A percentile compares a stretch with the other conserved stretches of the same genome.
Conservation (phyloP, 2,113 vertebrate species). For the Sceloporus undulatus region DNA sequence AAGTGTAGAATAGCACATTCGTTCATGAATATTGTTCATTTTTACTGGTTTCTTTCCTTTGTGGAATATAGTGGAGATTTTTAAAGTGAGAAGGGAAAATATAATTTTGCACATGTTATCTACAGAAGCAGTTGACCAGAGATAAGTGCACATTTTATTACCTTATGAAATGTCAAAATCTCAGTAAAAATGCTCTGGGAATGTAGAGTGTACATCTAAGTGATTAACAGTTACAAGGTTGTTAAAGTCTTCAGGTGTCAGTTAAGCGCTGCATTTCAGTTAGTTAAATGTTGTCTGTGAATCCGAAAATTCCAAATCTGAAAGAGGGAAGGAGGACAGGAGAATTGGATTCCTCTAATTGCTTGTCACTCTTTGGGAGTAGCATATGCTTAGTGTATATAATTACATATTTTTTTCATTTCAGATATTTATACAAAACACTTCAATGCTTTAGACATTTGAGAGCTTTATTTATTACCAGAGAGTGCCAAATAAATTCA, state of each 20-base stretch:
- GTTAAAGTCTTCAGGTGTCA: constrained; percentile 28
- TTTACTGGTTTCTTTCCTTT: constrained; percentile 54
- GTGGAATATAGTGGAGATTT: constrained; percentile 44
- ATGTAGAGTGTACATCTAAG: constrained; percentile 43
- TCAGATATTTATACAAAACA: constrained; percentile 62
- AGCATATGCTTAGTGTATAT: constrained; percentile 37
- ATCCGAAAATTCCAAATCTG: constrained; percentile 16
- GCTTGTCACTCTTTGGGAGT: constrained; percentile 23
- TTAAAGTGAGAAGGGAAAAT: constrained; percentile 35
- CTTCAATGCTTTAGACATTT: constrained; percentile 44
- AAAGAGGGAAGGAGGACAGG: not conserved
- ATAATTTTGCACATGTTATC: constrained; percentile 46
- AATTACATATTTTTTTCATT: constrained; percentile 51
- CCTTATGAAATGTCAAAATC: constrained; percentile 11
- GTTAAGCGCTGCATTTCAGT: not conserved
- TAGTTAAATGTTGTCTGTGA: constrained; percentile 17
- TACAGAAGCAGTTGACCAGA: constrained; percentile 43
- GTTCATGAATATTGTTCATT: constrained; percentile 53
- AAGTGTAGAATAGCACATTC: constrained; percentile 53
- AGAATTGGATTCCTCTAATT: constrained; percentile 25
- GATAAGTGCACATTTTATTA: constrained; percentile 9
- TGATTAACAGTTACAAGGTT: constrained; percentile 13
- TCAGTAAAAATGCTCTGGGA: constrained; percentile 13
- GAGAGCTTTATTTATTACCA: constrained; percentile 57
- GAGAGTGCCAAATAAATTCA: constrained; percentile 60